Percentiles rank a stretch among this genome's conserved stretches.
Conservation (phyloP, 2,888 invertebrate genomes). For the Xestia sexstrigata region DNA sequence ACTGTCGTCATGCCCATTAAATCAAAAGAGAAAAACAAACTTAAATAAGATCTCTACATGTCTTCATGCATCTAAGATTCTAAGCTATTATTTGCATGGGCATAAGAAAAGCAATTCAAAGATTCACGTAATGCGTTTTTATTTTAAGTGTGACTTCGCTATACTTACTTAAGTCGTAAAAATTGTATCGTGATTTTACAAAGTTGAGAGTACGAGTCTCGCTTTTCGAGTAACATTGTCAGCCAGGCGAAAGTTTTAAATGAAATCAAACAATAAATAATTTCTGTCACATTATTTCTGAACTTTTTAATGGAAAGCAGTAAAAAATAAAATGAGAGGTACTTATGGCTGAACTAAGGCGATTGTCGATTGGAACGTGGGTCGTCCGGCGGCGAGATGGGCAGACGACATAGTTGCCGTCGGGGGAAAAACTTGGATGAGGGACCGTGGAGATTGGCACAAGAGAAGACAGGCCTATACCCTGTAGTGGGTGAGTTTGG, state of each 20-base stretch:
- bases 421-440: no score
- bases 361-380: no score
- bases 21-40: background rate
- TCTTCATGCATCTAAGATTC: no score
- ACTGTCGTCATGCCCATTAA: no score
- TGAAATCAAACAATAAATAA: slow-evolving; percentile 23
- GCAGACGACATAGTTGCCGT: no score
- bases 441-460: no score
- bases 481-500: no score
- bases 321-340: background rate
- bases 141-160: background rate
- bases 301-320: slow-evolving; percentile 7
- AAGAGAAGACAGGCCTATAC: no score
- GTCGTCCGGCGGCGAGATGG: no score
- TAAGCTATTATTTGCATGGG: background rate
- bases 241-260: slow-evolving; percentile 7
- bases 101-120: background rate
- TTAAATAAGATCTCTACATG: background rate
- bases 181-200: slow-evolving; percentile 17
- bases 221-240: slow-evolving; percentile 38
- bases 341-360: background rate
- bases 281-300: background rate
- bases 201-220: slow-evolving; percentile 1
- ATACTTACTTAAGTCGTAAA: slow-evolving; percentile 24
- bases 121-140: slow-evolving; percentile 11